Base-by-base conservation (phyloP, 1,140 invertebrate genomes). In the Antheraea pernyi region DNA sequence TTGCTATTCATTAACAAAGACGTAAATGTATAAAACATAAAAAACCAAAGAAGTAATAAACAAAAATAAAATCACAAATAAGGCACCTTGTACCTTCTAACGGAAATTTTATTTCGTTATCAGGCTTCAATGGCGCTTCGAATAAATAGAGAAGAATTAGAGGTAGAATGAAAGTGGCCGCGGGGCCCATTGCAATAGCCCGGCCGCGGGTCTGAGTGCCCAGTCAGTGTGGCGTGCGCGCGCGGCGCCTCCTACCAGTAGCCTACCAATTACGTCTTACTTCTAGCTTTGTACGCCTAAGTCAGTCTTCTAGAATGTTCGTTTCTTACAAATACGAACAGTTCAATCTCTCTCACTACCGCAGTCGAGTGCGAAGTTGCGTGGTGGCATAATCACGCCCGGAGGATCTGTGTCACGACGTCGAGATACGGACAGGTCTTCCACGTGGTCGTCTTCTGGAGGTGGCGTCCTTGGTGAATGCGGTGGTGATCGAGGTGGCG, bases 361-460 rank as follows among this genome's bases (percentile, higher is more conserved):
- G 74, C 92, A 93, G 76, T 93, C 92, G 18, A 93, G 82, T 19
- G 90, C 85, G 69, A 91, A 90, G 72, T 91, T 90, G 63, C 90
- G 86, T 36, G 92, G 91, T 0, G 90, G 90, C n/a, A 93, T 86
- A 48, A 93, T 93, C 46, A 93, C 91, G 10, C 88, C 89, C 13
- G 88, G 87, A 11, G 88, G 86, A 67, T 92, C 89, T 19, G 83
- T 75, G 37, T 92, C 90, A 58, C 93, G 87, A 70, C 93, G 93
- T 9, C 94, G 89, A 10, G 93, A 82, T 13, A 95, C 89, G 3
- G 95, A 95, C 1, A 95, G 81, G 79, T 95, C 95, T 83, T 95
- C 95, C 19, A 95, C 95, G 69, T 94, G 94, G 77, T 95, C 93
- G 19, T 92, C 93, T 48, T 94, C 93, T 3, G 82, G 83, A 46